Conservation (phyloP, 1,140 invertebrate genomes). For the Hyles euphorbiae region DNA sequence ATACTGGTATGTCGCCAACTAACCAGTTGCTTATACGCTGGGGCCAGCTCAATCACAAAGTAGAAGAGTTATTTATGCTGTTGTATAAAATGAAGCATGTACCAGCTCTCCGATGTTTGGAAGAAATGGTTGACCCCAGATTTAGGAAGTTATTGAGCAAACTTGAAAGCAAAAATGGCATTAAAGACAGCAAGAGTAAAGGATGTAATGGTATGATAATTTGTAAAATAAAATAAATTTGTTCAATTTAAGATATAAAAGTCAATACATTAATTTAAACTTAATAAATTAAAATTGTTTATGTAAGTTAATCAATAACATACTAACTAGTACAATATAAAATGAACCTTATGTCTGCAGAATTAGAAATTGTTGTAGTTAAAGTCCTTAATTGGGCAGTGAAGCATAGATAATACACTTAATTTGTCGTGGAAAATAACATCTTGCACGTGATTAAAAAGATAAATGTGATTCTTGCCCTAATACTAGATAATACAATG, state of each 20-base stretch:
- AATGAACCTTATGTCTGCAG: no score
- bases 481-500: no score
- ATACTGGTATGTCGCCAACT: conserved; percentile 81
- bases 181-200: conserved; percentile 12
- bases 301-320: background rate
- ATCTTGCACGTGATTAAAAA: no score
- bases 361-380: no score
- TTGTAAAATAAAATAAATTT: background rate
- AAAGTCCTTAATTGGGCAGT: no score
- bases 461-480: no score
- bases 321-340: no score
- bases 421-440: no score
- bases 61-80: conserved; percentile 84
- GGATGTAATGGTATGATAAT: conserved; percentile 2
- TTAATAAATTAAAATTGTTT: background rate
- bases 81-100: conserved; percentile 84
- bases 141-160: conserved; percentile 50
- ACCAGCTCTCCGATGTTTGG: conserved; percentile 81
- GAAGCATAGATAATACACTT: no score
- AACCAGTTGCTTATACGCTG: conserved; percentile 85
- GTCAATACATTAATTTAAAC: background rate
- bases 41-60: conserved; percentile 87
- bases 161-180: conserved; percentile 30
- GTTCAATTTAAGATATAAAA: background rate
- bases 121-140: conserved; percentile 48